phyloP scores from a whole-genome alignment of 2,113 vertebrate genomes.

The Mormyrus iriodes region DNA sequence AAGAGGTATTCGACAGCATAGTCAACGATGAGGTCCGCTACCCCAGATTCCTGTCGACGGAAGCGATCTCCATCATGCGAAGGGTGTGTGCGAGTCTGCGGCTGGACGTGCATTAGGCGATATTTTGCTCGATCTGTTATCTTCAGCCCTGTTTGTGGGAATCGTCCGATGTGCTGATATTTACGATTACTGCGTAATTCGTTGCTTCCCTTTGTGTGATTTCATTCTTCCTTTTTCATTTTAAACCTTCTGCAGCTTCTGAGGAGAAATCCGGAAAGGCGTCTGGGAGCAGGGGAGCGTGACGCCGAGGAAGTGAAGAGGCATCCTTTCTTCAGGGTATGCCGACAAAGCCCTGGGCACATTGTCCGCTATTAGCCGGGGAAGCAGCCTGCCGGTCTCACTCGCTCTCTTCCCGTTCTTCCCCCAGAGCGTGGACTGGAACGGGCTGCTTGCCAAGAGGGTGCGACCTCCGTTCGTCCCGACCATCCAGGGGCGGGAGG shows the following conservation, averaged over 20 bases:
- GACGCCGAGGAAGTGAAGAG: slow-evolving; percentile 97
- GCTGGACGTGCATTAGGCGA: background rate
- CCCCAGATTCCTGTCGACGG: slow-evolving; percentile 91
- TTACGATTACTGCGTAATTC: background rate
- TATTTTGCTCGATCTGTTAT: background rate
- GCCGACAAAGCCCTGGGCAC: slow-evolving; percentile 21
- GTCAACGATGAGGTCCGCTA: slow-evolving; percentile 98
- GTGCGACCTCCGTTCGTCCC: slow-evolving; percentile 94
- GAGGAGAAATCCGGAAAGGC: slow-evolving; percentile 88
- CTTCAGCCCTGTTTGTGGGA: background rate
- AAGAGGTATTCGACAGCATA: slow-evolving; percentile 98
- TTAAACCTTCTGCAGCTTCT: slow-evolving; percentile 64
- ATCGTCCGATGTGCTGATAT: background rate
- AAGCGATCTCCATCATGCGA: slow-evolving; percentile 98
- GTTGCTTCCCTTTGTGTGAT: background rate
- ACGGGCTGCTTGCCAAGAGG: slow-evolving; percentile 84
- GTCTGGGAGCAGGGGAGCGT: slow-evolving; percentile 87
- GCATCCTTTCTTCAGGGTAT: slow-evolving; percentile 92
- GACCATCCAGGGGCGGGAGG: slow-evolving; percentile 79
- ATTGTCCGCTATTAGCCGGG: background rate
- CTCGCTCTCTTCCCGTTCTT: slow-evolving; percentile 20
- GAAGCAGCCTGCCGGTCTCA: background rate
- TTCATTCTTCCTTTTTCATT: background rate
- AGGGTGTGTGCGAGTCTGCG: slow-evolving; percentile 63
- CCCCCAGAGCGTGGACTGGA: slow-evolving; percentile 85